Conservation (phyloP, 2,888 invertebrate genomes). For the Andrena chrysosceles region DNA sequence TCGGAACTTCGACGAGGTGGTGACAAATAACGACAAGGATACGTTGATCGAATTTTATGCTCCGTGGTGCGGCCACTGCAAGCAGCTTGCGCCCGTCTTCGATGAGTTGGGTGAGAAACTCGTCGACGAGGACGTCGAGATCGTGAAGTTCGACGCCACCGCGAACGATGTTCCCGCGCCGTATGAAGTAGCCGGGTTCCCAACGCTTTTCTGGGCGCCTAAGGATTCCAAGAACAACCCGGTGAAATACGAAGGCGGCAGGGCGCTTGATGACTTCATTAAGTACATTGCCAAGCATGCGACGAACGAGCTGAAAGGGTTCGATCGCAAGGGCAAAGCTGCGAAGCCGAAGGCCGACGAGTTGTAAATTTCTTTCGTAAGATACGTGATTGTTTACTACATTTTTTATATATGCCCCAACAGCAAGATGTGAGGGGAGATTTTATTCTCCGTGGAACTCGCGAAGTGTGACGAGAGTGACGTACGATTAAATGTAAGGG, state of each 20-base stretch:
- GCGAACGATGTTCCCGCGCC: constrained; percentile 97
- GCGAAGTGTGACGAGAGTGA: constrained; percentile 30
- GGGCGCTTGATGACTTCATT: constrained; percentile 96
- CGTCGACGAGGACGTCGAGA: constrained; percentile 93
- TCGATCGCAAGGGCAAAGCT: constrained; percentile 93
- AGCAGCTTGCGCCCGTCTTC: constrained; percentile 96
- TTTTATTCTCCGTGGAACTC: constrained; percentile 31
- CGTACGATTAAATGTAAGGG: constrained; percentile 29
- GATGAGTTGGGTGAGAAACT: constrained; percentile 97
- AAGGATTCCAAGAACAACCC: constrained; percentile 93
- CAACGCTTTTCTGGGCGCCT: constrained; percentile 98
- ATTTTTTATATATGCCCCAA: constrained; percentile 45
- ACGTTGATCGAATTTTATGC: constrained; percentile 99
- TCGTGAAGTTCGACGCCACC: constrained; percentile 99
- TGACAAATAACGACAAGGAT: constrained; percentile 96
- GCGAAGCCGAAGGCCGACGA: constrained; percentile 86
- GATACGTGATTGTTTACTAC: constrained; percentile 45
- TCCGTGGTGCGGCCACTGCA: constrained; percentile 99
- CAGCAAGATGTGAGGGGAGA: constrained; percentile 34
- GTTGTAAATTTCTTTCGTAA: constrained; percentile 85
- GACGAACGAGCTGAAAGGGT: constrained; percentile 94
- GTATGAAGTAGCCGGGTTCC: constrained; percentile 98
- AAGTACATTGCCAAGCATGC: constrained; percentile 97
- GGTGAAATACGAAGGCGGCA: constrained; percentile 96
- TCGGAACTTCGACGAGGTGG: constrained; percentile 98